Evolutionary conservation across 2,113 vertebrate genomes (phyloP).

Genomic region (Seriola quinqueradiata): DNA sequence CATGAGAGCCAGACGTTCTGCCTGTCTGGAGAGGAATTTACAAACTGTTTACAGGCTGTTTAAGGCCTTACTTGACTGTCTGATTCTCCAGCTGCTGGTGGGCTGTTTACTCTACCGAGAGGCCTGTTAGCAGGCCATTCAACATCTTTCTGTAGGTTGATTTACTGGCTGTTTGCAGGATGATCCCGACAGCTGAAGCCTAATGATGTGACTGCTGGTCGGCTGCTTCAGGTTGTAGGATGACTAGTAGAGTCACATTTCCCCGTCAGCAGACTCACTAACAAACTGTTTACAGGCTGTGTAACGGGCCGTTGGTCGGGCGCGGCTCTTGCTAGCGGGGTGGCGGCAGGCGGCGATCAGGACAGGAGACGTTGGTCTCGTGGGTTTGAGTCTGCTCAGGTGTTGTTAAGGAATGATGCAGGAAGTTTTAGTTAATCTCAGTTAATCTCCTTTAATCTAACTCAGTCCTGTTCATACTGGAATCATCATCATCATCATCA

Average conservation of each 20-base stretch:
- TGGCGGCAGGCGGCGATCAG: slow-evolving; percentile 10
- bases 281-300: neutral
- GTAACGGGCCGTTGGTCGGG: neutral
- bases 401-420: slow-evolving; percentile 74
- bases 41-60: neutral
- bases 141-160: too few relatives aligned
- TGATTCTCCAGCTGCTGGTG: neutral
- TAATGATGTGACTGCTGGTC: neutral
- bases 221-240: neutral
- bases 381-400: slow-evolving; percentile 52
- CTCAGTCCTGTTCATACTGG: slow-evolving; percentile 62
- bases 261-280: neutral
- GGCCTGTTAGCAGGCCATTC: too few relatives aligned
- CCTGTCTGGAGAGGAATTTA: neutral
- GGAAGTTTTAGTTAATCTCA: slow-evolving; percentile 66
- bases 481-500: slow-evolving; percentile 59
- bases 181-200: neutral
- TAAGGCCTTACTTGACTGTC: neutral
- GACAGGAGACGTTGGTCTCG: neutral
- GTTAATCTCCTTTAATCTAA: slow-evolving; percentile 65
- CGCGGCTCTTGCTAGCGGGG: neutral
- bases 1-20: neutral
- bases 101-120: neutral
- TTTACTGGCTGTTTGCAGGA: neutral
- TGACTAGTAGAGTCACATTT: neutral